These are phyloP conservation scores for Mustelus asterias DNA, from an alignment of 2,113 vertebrate species.

Conservation along the genomic window DNA sequence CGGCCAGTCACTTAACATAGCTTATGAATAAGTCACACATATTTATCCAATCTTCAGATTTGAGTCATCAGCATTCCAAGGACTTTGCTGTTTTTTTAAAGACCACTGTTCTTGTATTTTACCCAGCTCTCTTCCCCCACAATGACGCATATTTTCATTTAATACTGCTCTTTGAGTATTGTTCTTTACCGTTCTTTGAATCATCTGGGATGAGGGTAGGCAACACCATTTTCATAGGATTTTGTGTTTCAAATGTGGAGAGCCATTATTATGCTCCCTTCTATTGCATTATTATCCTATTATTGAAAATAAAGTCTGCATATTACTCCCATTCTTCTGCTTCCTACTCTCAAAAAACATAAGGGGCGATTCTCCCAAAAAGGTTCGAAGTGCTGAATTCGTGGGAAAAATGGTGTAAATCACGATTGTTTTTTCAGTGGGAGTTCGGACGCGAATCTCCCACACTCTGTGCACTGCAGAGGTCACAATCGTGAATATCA, in stretches of 20 bases:
- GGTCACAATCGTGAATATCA: too few relatives aligned
- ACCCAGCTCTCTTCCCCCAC: background rate
- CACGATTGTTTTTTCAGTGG: too few relatives aligned
- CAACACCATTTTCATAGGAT: background rate
- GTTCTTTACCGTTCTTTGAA: background rate
- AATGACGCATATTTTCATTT: background rate
- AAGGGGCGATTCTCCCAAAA: too few relatives aligned
- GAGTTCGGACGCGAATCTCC: too few relatives aligned
- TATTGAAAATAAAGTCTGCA: background rate
- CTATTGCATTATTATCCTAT: background rate
- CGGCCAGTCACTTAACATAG: background rate
- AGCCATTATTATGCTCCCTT: too few relatives aligned
- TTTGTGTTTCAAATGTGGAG: background rate
- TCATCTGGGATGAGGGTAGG: background rate
- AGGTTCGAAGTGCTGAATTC: too few relatives aligned
- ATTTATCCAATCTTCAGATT: background rate
- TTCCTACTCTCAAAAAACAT: background rate
- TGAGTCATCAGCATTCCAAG: background rate
- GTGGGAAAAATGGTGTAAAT: too few relatives aligned
- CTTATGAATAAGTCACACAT: background rate
- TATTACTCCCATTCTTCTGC: background rate
- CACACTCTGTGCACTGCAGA: too few relatives aligned
- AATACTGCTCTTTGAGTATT: background rate
- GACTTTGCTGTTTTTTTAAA: background rate
- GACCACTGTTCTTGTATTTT: background rate